These are phyloP conservation scores for Drosophila repletoides DNA, from an alignment of 1,140 invertebrate species.

Conservation along the genomic window DNA sequence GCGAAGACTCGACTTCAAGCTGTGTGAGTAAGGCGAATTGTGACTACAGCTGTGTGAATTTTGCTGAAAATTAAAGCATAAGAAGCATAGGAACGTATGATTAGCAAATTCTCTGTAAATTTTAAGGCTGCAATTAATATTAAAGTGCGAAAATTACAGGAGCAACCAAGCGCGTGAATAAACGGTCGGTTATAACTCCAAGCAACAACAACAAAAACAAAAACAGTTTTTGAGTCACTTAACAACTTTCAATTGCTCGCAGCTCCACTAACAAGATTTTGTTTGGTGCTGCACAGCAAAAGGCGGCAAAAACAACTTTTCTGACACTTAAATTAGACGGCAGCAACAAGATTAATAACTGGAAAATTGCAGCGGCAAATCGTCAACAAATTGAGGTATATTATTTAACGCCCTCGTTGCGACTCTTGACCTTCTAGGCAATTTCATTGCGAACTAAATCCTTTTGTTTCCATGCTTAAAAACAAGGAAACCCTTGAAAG, in stretches of 20 bases:
- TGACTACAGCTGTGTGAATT: slow-evolving; percentile 52
- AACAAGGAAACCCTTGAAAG: no score
- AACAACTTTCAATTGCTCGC: slow-evolving; percentile 73
- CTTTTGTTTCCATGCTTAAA: slow-evolving; percentile 37
- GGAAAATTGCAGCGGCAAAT: slow-evolving; percentile 67
- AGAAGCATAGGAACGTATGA: slow-evolving; percentile 29
- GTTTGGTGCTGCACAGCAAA: slow-evolving; percentile 9
- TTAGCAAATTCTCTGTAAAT: slow-evolving; percentile 30
- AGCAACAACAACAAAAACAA: neutral
- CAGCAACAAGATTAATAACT: slow-evolving; percentile 63
- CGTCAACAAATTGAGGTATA: slow-evolving; percentile 60
- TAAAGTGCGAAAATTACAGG: slow-evolving; percentile 63
- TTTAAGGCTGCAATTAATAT: slow-evolving; percentile 56
- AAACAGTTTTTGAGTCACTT: slow-evolving; percentile 55
- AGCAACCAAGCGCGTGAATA: slow-evolving; percentile 31
- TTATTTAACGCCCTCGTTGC: slow-evolving; percentile 45
- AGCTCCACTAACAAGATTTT: slow-evolving; percentile 61
- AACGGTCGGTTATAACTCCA: slow-evolving; percentile 8
- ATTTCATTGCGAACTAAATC: slow-evolving; percentile 38
- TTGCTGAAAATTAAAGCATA: slow-evolving; percentile 31
- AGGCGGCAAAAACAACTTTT: slow-evolving; percentile 16
- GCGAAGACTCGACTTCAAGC: slow-evolving; percentile 32
- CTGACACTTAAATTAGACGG: slow-evolving; percentile 35
- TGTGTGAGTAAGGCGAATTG: slow-evolving; percentile 33
- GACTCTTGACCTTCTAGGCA: slow-evolving; percentile 61